Evolutionary conservation across 2,888 invertebrate genomes (phyloP), one percentile per base, ranked within the genome.

Genomic region (Lasioglossum pauxillum): DNA sequence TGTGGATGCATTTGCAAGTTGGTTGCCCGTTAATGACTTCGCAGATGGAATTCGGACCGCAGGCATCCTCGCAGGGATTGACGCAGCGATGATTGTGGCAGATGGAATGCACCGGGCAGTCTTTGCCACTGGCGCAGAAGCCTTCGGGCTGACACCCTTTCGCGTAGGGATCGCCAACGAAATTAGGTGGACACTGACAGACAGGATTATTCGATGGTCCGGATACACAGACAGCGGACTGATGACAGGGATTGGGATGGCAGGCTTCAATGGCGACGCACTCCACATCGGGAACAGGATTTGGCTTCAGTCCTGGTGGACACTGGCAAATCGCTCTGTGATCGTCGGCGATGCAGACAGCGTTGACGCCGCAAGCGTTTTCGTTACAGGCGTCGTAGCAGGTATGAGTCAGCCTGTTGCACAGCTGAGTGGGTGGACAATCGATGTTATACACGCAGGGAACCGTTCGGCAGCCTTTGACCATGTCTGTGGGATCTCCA

Each of bases 401-500:
- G 38, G 97, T 97, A 93, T 98, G 97, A 1, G 97, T 97, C 93
- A 98, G 95, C 78, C 98, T 96, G 93, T 98, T 97, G 94, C 98
- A 98, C 79, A 98, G 95, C 94, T 98, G 97, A 82, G 97, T 96
- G 0, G 97, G 96, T 53, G 97, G 97, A 93, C 98, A 98, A 93
- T 98, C 98, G 75, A 97, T 97, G 93, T 98, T 98, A 94, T 98
- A 98, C 60, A 98, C 98, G 94, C 98, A 98, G 5, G 98, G 97
- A 10, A 98, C 98, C 81, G 97, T 96, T 95, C 97, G 96, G 93
- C 98, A 98, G 78, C 98, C 98, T 83, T 96, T 96, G 83, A 96
- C 96, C 2, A 96, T 95, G 94, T 98, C 98, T 93, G 97, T 97
- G 0, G 98, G 98, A 95, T 98, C 97, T 5, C 98, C 98, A 16